phyloP scores from a whole-genome alignment of 2,113 vertebrate genomes.

The Picathartes gymnocephalus region DNA sequence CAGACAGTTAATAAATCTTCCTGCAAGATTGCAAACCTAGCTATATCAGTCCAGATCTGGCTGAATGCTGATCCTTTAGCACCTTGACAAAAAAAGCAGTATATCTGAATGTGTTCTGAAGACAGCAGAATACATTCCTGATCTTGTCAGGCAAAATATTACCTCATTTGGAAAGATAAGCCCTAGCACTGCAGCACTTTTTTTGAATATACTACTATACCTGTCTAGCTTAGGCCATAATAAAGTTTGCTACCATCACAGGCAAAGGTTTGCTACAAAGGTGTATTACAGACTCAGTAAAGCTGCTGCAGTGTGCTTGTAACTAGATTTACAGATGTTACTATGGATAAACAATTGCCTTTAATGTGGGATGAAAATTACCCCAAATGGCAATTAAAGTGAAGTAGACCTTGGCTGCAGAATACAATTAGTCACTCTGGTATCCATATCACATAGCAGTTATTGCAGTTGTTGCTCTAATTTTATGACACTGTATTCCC shows the following conservation, averaged over 20 bases:
- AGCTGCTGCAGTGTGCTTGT: neutral
- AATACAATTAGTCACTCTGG: neutral
- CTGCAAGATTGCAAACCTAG: neutral
- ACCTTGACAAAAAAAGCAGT: neutral
- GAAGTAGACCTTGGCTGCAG: neutral
- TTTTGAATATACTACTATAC: neutral
- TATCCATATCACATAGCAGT: neutral
- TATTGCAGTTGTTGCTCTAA: neutral
- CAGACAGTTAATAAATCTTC: constrained; percentile 20
- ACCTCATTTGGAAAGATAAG: constrained; percentile 36
- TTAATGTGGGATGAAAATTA: neutral
- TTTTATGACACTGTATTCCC: neutral
- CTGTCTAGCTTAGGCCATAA: neutral
- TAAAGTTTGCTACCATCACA: neutral
- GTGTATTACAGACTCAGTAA: neutral
- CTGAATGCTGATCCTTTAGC: neutral
- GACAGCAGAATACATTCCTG: neutral
- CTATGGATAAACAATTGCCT: neutral
- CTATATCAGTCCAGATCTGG: neutral
- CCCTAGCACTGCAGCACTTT: neutral
- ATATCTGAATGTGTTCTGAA: constrained; percentile 25
- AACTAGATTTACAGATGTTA: neutral
- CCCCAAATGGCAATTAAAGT: neutral
- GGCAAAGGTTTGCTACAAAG: neutral
- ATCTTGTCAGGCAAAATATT: neutral